These are phyloP conservation scores for Euzetes globulus DNA, from an alignment of 2,888 invertebrate genomes.

Conservation along the genomic window DNA sequence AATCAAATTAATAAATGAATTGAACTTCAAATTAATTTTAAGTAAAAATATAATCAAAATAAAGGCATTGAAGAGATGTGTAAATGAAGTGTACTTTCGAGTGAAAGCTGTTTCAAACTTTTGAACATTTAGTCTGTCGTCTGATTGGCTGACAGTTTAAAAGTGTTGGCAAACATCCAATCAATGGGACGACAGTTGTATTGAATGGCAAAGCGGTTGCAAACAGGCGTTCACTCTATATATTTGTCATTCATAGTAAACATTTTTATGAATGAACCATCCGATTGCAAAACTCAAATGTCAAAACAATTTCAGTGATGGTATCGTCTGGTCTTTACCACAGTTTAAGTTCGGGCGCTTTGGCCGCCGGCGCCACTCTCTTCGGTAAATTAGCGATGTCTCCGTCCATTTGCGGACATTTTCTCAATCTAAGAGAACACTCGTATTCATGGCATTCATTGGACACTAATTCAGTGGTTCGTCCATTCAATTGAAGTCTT, in stretches of 20 bases:
- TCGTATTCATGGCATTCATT: neutral
- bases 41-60: no score
- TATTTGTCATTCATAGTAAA: neutral
- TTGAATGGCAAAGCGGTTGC: neutral
- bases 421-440: neutral
- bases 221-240: neutral
- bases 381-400: constrained; percentile 49
- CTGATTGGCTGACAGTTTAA: neutral
- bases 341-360: constrained; percentile 47
- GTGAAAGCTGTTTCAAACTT: neutral
- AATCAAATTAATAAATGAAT: no score
- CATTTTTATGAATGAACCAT: neutral
- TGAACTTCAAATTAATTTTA: neutral
- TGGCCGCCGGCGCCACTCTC: constrained; percentile 48
- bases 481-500: neutral
- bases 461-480: neutral
- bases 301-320: no score
- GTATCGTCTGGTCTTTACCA: constrained; percentile 42
- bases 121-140: neutral
- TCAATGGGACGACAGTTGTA: neutral
- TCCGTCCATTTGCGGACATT: constrained; percentile 34
- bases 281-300: neutral
- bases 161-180: neutral
- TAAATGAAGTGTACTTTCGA: neutral
- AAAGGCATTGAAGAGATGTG: no score